These are phyloP conservation scores for Temnothorax rugatulus DNA, from an alignment of 2,888 invertebrate genomes.

Conservation along the genomic window DNA sequence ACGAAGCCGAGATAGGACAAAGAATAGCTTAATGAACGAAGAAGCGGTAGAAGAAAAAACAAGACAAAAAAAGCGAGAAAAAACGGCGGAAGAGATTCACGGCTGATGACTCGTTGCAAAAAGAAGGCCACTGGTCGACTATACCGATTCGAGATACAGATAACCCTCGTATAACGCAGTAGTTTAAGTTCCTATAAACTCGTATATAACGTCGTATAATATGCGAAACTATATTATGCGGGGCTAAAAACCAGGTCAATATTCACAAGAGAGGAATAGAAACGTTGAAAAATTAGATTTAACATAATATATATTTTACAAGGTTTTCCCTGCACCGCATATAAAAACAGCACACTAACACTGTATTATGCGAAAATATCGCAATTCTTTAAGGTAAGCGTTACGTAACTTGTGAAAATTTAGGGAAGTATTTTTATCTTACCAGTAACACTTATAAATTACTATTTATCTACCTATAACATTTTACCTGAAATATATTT, in stretches of 20 bases:
- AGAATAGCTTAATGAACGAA: neutral
- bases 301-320: neutral
- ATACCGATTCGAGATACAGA: conserved; percentile 51
- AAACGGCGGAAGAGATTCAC: conserved; percentile 56
- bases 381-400: neutral
- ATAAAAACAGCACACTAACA: neutral
- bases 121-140: conserved; percentile 64
- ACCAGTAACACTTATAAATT: neutral
- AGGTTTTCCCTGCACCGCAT: neutral
- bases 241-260: neutral
- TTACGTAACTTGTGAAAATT: neutral
- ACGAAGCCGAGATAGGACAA: conserved; percentile 37
- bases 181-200: neutral
- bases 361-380: neutral
- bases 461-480: neutral
- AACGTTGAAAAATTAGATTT: neutral
- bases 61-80: conserved; percentile 55
- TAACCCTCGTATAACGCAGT: neutral
- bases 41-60: conserved; percentile 6
- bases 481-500: neutral
- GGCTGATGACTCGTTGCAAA: conserved; percentile 69
- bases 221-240: neutral
- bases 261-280: neutral
- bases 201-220: neutral
- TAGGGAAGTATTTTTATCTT: neutral